Conservation (phyloP, 2,113 vertebrate genomes). For the Periophthalmodon schlosseri region DNA sequence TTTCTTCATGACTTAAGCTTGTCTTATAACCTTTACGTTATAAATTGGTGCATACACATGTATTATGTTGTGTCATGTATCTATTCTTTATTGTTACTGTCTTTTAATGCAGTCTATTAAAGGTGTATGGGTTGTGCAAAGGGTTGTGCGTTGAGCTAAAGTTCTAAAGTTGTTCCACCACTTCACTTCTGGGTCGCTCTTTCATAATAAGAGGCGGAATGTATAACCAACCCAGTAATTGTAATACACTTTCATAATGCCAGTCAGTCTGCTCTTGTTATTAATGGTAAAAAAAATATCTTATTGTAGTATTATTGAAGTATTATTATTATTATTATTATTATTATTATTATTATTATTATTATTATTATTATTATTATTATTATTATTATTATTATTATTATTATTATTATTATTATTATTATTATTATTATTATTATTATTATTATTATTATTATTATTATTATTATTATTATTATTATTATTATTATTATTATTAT, state of each 20-base stretch:
- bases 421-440: background rate
- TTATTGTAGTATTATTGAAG: background rate
- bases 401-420: background rate
- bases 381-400: background rate
- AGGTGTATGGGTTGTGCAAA: background rate
- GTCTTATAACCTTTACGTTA: background rate
- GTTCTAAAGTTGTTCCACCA: background rate
- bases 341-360: background rate
- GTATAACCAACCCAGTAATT: background rate
- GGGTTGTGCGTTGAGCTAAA: background rate
- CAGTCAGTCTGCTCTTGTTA: background rate
- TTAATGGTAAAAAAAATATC: background rate
- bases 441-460: background rate
- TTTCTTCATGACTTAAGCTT: background rate
- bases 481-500: background rate
- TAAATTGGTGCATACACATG: background rate
- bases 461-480: background rate
- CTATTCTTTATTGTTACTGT: background rate
- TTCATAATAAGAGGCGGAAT: background rate
- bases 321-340: background rate
- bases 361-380: background rate
- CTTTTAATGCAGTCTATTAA: background rate
- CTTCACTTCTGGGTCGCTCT: background rate
- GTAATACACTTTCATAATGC: background rate
- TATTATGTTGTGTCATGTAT: background rate